These are phyloP conservation scores for Cephalotes varians DNA, from an alignment of 2,888 invertebrate species.

Conservation along the genomic window DNA sequence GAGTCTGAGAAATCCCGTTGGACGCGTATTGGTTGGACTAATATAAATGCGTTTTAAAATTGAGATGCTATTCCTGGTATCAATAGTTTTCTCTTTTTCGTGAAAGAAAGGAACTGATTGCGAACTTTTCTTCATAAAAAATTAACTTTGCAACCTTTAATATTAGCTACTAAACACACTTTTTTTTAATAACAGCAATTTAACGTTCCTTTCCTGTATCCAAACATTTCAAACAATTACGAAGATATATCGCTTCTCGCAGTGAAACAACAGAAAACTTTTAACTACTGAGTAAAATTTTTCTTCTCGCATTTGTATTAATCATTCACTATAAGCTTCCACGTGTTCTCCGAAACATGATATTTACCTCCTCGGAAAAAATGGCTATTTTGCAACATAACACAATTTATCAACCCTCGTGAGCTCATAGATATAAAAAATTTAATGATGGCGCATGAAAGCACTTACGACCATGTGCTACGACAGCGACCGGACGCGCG, in stretches of 20 bases:
- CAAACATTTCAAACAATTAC: slow-evolving; percentile 16
- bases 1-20: slow-evolving; percentile 4
- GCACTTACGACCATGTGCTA: slow-evolving; percentile 12
- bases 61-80: background rate
- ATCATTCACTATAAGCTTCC: background rate
- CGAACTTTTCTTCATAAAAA: background rate
- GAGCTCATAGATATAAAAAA: slow-evolving; percentile 19
- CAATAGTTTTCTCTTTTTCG: background rate
- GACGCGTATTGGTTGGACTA: background rate
- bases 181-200: background rate
- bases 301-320: background rate
- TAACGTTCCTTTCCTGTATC: background rate
- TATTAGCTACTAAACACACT: background rate
- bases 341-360: background rate
- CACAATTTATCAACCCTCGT: slow-evolving; percentile 4
- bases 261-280: background rate
- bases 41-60: slow-evolving; percentile 1
- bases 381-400: background rate
- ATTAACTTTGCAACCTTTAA: background rate
- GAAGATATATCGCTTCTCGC: background rate
- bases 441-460: slow-evolving; percentile 10
- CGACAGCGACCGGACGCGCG: background rate
- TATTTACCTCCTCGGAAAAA: background rate
- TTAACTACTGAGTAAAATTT: background rate
- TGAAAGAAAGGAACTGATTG: background rate